Evolutionary conservation across 2,113 vertebrate species (phyloP), one percentile per base, ranked within the genome.

Genomic region (Prionailurus bengalensis): DNA sequence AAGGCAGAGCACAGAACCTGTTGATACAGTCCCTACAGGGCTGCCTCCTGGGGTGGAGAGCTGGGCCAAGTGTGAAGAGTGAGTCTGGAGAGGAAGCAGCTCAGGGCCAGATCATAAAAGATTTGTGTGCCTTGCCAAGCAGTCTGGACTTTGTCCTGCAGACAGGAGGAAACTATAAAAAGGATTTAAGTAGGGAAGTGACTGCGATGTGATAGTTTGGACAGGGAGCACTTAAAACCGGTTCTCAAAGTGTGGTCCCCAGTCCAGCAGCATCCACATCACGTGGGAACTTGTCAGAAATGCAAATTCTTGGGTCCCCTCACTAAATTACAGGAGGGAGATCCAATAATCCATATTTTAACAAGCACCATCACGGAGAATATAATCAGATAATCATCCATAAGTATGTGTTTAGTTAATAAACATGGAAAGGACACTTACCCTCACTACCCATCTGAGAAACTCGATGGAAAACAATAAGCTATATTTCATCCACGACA

Each of bases 161-260:
- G 97, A 96, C 89, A 91, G 86, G 78, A 95, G 94, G 92, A 96
- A 86, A 73, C 92, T 89, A 86, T 89, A 76, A 96, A 96, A 91
- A 81, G 21, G 51, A 42, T 68, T 84, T 93, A 74, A 31, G 36
- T 85, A 25, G 81, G 58, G 81, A 94, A 96, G 51, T 27, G 74
- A 81, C 63, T 65, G 48, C 21, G 45, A 6, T 29, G 68, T 74
- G 90, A 45, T 61, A 10, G 84, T 39, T 91, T n/a, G 31, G 58
- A 71, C 21, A 33, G 5, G 66, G 45, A 48, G 58, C 83, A 12
- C 29, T 42, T 65, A 16, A 86, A 29, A 48, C 39, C 7, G 58
- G 16, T 83, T 86, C 88, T 55, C 91, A 79, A 61, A 89, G 48
- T 70, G 51, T 80, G 85, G 55, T 91, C 42, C 71, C 63, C 48